Evolutionary conservation across 2,797 vertebrate species (phyloP).

Genomic region (Sarcoramphus papa): DNA sequence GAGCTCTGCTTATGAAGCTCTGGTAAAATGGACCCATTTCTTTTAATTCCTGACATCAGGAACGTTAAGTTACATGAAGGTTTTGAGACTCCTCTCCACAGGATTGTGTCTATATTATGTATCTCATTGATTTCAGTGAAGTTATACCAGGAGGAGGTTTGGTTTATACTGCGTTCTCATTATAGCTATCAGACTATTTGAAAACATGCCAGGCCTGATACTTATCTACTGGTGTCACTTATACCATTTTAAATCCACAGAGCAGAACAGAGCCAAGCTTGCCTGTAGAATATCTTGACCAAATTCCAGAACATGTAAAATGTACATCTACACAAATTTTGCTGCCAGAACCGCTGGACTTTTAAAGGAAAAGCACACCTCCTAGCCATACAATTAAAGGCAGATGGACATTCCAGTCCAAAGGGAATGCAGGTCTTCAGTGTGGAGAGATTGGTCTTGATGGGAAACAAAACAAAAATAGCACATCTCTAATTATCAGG

Average conservation of each 20-base stretch:
- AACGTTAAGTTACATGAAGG: not conserved
- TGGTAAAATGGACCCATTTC: not conserved
- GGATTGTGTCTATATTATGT: not conserved
- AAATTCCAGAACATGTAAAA: not conserved
- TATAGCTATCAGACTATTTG: not conserved
- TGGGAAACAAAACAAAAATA: not conserved
- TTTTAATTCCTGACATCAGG: not conserved
- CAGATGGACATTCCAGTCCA: not conserved
- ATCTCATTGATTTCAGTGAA: not conserved
- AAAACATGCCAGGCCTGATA: slow-evolving; percentile 19
- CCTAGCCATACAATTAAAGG: not conserved
- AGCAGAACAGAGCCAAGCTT: not conserved
- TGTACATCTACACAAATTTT: not conserved
- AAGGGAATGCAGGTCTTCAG: not conserved
- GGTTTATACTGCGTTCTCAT: not conserved
- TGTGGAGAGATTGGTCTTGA: not conserved
- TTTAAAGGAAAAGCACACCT: not conserved
- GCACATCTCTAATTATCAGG: rapidly evolving
- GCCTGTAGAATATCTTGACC: not conserved
- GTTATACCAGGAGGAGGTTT: not conserved
- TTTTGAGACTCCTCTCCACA: not conserved
- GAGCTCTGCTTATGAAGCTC: not conserved
- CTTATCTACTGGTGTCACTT: not conserved
- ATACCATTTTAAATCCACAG: not conserved
- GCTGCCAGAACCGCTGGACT: not conserved